phyloP scores from a whole-genome alignment of 92 coral and sea anemone species.

The Umimayanthus kanabou region DNA sequence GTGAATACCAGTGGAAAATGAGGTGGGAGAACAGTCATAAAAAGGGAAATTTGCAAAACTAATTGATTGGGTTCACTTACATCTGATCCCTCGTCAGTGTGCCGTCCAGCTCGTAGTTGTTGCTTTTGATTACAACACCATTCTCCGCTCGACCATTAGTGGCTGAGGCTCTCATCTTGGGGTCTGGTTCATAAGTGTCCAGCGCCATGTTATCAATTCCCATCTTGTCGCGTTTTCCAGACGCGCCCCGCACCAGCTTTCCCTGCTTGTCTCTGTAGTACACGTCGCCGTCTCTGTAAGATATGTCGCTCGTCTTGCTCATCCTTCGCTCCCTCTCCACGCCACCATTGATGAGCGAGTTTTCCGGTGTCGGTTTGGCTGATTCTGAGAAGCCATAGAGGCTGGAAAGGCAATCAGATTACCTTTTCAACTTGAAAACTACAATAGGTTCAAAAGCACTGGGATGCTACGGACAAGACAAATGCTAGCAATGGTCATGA shows the following conservation, averaged over 20 bases:
- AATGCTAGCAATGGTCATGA: background rate
- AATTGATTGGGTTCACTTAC: background rate
- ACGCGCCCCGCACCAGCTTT: constrained; percentile 26
- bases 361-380: constrained; percentile 11
- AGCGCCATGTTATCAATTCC: constrained; percentile 26
- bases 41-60: background rate
- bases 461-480: background rate
- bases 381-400: constrained; percentile 25
- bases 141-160: background rate
- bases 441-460: background rate
- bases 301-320: constrained; percentile 46
- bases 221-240: constrained; percentile 17
- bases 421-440: background rate
- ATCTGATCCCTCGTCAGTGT: constrained; percentile 23
- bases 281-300: constrained; percentile 77
- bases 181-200: constrained; percentile 35
- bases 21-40: background rate
- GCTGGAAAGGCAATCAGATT: background rate
- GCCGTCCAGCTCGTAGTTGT: background rate
- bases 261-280: constrained; percentile 73
- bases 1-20: background rate
- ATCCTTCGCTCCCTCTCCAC: constrained; percentile 22
- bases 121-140: background rate
- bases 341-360: background rate
- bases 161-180: constrained; percentile 37